Evolutionary conservation across 2,797 vertebrate species (phyloP), one percentile per base, ranked within the genome.

Genomic region (Morus bassanus): DNA sequence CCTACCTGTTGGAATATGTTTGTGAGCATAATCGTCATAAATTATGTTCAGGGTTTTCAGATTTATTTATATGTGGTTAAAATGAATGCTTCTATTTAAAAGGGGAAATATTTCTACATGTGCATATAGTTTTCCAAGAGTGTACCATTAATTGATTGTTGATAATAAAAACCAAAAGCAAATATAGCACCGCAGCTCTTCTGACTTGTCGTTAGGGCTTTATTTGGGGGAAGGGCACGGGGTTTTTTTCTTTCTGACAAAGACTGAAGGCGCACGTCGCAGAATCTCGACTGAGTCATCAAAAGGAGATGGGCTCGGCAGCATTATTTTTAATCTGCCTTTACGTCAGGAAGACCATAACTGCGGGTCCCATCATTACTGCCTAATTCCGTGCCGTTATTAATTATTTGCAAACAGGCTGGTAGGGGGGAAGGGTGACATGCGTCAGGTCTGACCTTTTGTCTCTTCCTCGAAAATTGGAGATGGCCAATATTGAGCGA

Each of bases 61-160:
- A 98, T 99, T 98, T 99, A 99, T 99, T 99, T 99, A 99, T 99
- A 99, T 98, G 99, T 99, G 99, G 98, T 99, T 99, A 98, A 98
- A 98, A 99, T 99, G 99, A 98, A 99, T 99, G 99, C 99, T 99
- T 99, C 99, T 99, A 99, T 99, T 99, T 99, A 99, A 99, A 99
- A 99, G 99, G 99, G 98, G 99, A 99, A 99, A 99, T 99, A 99
- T 99, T 99, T 99, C 99, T 99, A 99, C 99, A 99, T 99, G 99
- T 99, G 99, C 99, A 99, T 99, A 99, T 99, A 99, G 99, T 99
- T 99, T 99, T 99, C 99, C 99, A 99, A 98, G 96, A 99, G 99
- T 99, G 99, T 99, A 99, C 98, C 99, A 99, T 99, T 99, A 98
- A 99, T 98, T 99, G 99, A 98, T 99, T 99, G 99, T 99, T 99